phyloP scores from a whole-genome alignment of 2,888 invertebrate species.

The Pediacus dermestoides region DNA sequence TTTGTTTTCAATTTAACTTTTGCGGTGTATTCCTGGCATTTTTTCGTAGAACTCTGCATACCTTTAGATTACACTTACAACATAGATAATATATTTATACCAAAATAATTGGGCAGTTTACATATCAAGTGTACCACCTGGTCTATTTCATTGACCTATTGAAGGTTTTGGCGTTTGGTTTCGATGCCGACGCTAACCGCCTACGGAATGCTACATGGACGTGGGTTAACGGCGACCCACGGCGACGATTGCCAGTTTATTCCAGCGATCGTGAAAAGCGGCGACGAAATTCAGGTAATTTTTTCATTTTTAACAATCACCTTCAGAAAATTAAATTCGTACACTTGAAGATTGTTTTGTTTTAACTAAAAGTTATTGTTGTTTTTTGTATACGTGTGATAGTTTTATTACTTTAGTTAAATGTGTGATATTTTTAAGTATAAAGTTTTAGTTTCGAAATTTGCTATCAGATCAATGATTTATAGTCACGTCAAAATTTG shows the following conservation, averaged over 20 bases:
- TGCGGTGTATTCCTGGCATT: too few relatives aligned
- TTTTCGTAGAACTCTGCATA: too few relatives aligned
- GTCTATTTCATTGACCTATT: slow-evolving; percentile 14
- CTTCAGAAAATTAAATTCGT: too few relatives aligned
- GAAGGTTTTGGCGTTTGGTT: slow-evolving; percentile 14
- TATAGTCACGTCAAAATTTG: too few relatives aligned
- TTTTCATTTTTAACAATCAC: slow-evolving; percentile 11
- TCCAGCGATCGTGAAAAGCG: slow-evolving; percentile 41
- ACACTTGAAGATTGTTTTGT: too few relatives aligned
- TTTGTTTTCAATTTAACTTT: too few relatives aligned
- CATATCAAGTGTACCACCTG: slow-evolving; percentile 13
- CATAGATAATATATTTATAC: too few relatives aligned
- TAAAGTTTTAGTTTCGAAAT: neutral
- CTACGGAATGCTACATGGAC: slow-evolving; percentile 4
- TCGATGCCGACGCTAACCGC: slow-evolving; percentile 14
- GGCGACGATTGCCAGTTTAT: slow-evolving; percentile 29
- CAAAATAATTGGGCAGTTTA: too few relatives aligned
- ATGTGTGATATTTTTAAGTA: neutral
- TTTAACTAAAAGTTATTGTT: too few relatives aligned
- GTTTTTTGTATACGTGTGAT: too few relatives aligned
- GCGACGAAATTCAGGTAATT: slow-evolving; percentile 36
- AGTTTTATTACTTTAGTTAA: too few relatives aligned
- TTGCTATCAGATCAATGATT: neutral
- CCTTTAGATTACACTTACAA: too few relatives aligned
- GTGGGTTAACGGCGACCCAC: neutral